Conservation (phyloP, 92 coral and sea anemone genomes). For the Zoanthus sociatus region DNA sequence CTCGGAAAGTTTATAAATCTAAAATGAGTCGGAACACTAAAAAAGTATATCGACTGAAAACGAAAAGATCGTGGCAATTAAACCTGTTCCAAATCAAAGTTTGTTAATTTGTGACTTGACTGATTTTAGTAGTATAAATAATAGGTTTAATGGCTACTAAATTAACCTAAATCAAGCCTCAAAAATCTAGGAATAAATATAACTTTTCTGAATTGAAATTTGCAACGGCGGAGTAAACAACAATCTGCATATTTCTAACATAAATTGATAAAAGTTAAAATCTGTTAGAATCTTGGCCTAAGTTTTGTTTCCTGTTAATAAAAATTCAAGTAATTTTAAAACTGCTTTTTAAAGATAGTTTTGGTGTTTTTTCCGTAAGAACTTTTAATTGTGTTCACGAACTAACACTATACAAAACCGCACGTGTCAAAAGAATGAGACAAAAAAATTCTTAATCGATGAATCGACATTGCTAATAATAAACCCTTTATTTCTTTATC, state of each 20-base stretch:
- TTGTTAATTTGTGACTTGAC: slow-evolving; percentile 47
- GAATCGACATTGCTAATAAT: slow-evolving; percentile 41
- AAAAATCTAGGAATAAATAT: slow-evolving; percentile 1
- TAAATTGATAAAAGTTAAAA: neutral
- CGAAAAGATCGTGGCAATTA: slow-evolving; percentile 31
- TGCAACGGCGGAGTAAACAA: neutral
- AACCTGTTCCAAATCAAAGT: slow-evolving; percentile 34
- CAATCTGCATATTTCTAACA: neutral
- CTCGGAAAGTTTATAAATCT: neutral
- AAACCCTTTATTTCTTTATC: slow-evolving; percentile 35
- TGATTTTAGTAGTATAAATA: slow-evolving; percentile 38
- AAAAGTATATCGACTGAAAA: neutral
- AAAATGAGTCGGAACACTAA: neutral
- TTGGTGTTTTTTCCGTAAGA: slow-evolving; percentile 16
- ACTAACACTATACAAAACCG: slow-evolving; percentile 44
- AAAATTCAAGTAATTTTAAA: neutral
- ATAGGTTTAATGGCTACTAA: slow-evolving; percentile 35
- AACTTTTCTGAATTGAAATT: slow-evolving; percentile 10
- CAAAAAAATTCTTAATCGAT: slow-evolving; percentile 42
- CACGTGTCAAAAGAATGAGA: slow-evolving; percentile 45
- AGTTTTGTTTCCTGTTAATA: slow-evolving; percentile 3
- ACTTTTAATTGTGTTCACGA: slow-evolving; percentile 17
- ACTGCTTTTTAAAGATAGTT: slow-evolving; percentile 7
- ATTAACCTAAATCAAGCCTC: slow-evolving; percentile 32
- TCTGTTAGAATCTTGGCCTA: neutral